These are phyloP conservation scores for Phenganax subtilis DNA, from an alignment of 92 coral and sea anemone genomes.

Conservation along the genomic window DNA sequence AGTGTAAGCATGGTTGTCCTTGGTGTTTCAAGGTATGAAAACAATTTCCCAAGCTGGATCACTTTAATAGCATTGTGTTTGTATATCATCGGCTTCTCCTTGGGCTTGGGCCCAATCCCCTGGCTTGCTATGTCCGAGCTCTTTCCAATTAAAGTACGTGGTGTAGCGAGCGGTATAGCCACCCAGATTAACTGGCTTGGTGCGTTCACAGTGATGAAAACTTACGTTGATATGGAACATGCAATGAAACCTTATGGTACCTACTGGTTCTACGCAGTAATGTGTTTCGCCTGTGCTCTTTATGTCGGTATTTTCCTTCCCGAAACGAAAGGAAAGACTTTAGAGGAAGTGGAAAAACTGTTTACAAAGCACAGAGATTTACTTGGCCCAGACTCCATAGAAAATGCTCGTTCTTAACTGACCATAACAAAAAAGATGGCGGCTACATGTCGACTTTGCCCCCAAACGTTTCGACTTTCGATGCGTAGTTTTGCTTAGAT, in stretches of 20 bases:
- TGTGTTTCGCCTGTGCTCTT: constrained; percentile 51
- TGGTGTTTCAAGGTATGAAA: constrained; percentile 55
- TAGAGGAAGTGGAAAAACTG: constrained; percentile 69
- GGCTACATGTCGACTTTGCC: too few relatives aligned
- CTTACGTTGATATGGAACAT: constrained; percentile 49
- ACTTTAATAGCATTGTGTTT: constrained; percentile 53
- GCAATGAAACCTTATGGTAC: constrained; percentile 60
- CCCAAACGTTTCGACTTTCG: too few relatives aligned
- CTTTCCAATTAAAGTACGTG: constrained; percentile 70
- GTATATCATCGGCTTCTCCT: constrained; percentile 53
- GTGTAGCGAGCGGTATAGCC: constrained; percentile 64
- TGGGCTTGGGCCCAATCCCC: constrained; percentile 88
- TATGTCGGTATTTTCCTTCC: constrained; percentile 63
- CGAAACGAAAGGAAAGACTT: constrained; percentile 77
- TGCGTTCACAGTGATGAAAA: constrained; percentile 62
- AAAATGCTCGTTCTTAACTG: background rate
- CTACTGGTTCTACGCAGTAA: constrained; percentile 74
- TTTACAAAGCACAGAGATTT: constrained; percentile 38
- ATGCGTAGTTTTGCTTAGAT: too few relatives aligned
- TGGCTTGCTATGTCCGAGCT: constrained; percentile 86
- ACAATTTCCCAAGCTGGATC: constrained; percentile 50
- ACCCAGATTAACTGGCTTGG: constrained; percentile 55
- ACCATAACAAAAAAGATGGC: background rate
- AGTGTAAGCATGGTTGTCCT: constrained; percentile 56
- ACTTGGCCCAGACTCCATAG: background rate